These are phyloP conservation scores for Toxotes lorentzi DNA, from an alignment of 2,797 vertebrate species.

Conservation along the genomic window DNA sequence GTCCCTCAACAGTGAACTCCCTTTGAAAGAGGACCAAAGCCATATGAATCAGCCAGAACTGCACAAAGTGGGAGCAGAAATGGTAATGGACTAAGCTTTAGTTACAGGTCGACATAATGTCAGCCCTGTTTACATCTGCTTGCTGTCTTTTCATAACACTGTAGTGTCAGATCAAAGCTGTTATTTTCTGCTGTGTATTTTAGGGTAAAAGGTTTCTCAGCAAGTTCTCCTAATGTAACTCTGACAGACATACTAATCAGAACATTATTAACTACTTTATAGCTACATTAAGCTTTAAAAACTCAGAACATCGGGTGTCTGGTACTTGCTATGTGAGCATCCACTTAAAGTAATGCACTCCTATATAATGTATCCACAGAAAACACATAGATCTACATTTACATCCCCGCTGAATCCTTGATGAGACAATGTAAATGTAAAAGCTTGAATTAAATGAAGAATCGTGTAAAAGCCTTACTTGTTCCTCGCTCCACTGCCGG, in stretches of 20 bases:
- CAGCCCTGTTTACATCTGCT: not conserved
- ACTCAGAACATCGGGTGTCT: not conserved
- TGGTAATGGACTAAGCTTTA: constrained; percentile 27
- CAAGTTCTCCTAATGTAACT: constrained; percentile 2
- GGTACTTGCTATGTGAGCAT: not conserved
- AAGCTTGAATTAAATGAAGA: constrained; percentile 27
- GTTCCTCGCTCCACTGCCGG: constrained; percentile 17
- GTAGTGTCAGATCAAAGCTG: not conserved
- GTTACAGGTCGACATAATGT: not conserved
- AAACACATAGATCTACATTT: not conserved
- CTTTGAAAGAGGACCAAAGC: constrained; percentile 33
- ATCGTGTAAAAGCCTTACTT: constrained; percentile 63
- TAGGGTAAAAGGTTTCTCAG: constrained; percentile 18
- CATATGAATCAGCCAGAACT: constrained; percentile 33
- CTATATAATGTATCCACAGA: not conserved
- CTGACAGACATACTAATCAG: not conserved
- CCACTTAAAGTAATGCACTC: constrained; percentile 29
- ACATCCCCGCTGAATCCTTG: not conserved
- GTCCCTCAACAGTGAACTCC: not conserved
- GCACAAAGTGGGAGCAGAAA: not conserved
- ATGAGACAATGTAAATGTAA: constrained; percentile 8
- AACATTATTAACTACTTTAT: not conserved
- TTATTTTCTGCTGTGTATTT: not conserved
- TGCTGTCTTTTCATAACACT: not conserved
- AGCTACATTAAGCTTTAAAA: not conserved